These are phyloP conservation scores for Chaetodon trifasciatus DNA, from an alignment of 2,797 vertebrate species.

Conservation along the genomic window DNA sequence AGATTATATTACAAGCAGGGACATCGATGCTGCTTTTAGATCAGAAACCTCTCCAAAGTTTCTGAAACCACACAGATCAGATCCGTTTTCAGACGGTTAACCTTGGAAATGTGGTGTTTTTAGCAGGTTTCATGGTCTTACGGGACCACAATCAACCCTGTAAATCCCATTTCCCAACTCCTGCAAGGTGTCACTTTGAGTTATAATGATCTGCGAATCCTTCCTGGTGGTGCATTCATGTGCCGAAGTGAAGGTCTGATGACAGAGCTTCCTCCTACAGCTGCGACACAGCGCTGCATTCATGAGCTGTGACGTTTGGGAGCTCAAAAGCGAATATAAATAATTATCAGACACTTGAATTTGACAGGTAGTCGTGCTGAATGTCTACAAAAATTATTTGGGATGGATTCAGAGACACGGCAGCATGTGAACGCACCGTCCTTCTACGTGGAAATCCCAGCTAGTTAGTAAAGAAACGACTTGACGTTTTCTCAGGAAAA, in stretches of 20 bases:
- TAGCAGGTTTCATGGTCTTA: too few relatives aligned
- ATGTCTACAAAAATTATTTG: too few relatives aligned
- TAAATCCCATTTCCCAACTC: background rate
- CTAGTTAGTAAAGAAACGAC: too few relatives aligned
- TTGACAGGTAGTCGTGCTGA: too few relatives aligned
- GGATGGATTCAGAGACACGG: background rate
- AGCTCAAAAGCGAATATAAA: too few relatives aligned
- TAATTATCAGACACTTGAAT: background rate
- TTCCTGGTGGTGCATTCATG: background rate
- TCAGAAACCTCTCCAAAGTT: background rate
- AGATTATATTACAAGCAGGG: conserved; percentile 22
- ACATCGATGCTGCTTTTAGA: background rate
- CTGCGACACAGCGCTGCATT: background rate
- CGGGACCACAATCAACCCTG: background rate
- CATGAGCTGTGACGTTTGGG: background rate
- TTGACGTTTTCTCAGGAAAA: too few relatives aligned
- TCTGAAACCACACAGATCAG: background rate
- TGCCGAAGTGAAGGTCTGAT: background rate
- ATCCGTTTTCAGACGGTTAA: background rate
- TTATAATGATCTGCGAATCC: background rate
- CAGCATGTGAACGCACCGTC: background rate
- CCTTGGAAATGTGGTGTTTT: background rate
- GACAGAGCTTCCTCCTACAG: too few relatives aligned
- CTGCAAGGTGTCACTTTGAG: background rate
- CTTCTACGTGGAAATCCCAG: background rate